Conservation (phyloP, 2,113 vertebrate genomes). For the Ctenomys sociabilis region DNA sequence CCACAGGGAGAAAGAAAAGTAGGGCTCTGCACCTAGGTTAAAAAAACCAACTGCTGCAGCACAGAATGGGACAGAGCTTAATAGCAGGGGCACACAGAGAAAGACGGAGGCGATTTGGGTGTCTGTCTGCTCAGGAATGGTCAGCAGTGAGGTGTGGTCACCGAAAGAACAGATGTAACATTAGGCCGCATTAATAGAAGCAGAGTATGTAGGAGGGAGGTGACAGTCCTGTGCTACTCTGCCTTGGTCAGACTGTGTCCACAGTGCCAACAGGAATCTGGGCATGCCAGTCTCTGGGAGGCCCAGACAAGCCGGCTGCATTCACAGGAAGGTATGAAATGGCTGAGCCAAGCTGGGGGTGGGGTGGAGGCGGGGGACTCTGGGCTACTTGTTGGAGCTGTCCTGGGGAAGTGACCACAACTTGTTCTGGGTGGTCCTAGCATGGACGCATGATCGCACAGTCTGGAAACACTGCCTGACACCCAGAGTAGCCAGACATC, state of each 20-base stretch:
- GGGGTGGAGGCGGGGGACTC: not conserved
- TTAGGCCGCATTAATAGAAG: slow-evolving; percentile 70
- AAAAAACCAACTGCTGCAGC: slow-evolving; percentile 55
- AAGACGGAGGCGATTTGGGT: slow-evolving; percentile 28
- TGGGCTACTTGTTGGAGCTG: not conserved
- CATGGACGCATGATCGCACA: not conserved
- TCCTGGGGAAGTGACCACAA: not conserved
- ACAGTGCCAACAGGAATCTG: not conserved
- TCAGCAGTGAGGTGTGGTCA: slow-evolving; percentile 66
- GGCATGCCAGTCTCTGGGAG: not conserved
- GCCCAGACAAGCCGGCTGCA: not conserved
- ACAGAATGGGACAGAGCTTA: slow-evolving; percentile 48
- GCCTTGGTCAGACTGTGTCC: slow-evolving; percentile 31
- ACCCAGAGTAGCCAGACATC: not conserved
- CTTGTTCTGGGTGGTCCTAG: slow-evolving; percentile 20
- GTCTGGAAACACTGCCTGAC: not conserved
- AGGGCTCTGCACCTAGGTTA: slow-evolving; percentile 56
- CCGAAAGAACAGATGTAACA: slow-evolving; percentile 61
- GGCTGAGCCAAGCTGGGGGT: not conserved
- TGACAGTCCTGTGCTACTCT: slow-evolving; percentile 73
- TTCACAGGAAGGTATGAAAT: not conserved
- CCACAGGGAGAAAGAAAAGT: slow-evolving; percentile 60
- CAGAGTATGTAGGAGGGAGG: slow-evolving; percentile 70
- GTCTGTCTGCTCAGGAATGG: slow-evolving; percentile 46
- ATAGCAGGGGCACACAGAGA: slow-evolving; percentile 38